A percentile compares a stretch with the other conserved stretches of the same genome.
These are phyloP conservation scores for Onchidella celtica DNA, from an alignment of 2,888 invertebrate genomes.

Conservation along the genomic window DNA sequence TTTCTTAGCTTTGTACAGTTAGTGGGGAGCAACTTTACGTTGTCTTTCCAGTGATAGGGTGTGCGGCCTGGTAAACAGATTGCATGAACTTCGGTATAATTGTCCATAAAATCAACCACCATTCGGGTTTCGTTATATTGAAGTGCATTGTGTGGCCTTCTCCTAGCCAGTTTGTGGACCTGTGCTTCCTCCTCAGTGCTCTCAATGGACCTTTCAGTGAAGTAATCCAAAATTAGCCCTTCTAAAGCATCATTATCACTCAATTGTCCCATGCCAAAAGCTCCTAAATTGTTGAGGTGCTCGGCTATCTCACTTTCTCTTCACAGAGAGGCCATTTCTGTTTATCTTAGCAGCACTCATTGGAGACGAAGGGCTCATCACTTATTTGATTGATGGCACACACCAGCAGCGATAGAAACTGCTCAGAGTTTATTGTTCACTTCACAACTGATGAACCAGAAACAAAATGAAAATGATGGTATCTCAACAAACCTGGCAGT, in stretches of 20 bases:
- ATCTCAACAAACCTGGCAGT: too few relatives aligned
- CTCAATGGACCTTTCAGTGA: neutral
- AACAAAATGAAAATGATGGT: too few relatives aligned
- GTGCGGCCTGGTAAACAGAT: conserved; percentile 47
- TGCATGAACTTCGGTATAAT: conserved; percentile 50
- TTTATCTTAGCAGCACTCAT: neutral
- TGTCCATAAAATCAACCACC: conserved; percentile 43
- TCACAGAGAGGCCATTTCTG: neutral
- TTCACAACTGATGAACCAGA: too few relatives aligned
- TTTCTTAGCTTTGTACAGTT: conserved; percentile 12
- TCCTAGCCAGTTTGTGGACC: conserved; percentile 2
- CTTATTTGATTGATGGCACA: neutral
- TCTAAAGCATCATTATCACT: neutral
- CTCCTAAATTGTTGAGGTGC: neutral
- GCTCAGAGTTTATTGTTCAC: neutral
- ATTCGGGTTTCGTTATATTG: conserved; percentile 21
- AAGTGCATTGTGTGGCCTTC: conserved; percentile 7
- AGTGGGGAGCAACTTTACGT: conserved; percentile 42
- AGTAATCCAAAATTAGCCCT: neutral
- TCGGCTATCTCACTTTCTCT: neutral
- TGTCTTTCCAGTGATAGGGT: conserved; percentile 15
- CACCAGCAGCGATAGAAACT: neutral
- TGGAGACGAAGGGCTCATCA: neutral
- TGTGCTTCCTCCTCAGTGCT: neutral
- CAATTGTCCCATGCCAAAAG: neutral